These are phyloP conservation scores for Cerceris rybyensis DNA, from an alignment of 2,888 invertebrate species.

Conservation along the genomic window DNA sequence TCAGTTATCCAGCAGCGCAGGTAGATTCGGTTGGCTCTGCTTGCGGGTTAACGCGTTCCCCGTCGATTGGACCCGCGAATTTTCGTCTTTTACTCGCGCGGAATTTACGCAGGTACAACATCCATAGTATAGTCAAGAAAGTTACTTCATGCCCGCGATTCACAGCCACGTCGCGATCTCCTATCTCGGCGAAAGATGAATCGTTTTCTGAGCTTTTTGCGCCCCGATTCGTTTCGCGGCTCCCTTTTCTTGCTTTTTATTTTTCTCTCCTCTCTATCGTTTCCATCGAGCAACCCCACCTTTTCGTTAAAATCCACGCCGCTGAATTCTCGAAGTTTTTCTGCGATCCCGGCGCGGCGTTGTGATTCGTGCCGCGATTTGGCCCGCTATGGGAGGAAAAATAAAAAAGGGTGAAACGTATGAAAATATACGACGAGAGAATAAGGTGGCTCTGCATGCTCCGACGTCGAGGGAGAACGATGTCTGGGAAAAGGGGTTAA, in stretches of 20 bases:
- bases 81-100: conserved; percentile 40
- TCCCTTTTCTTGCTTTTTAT: conserved; percentile 23
- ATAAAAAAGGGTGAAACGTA: not conserved
- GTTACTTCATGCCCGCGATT: conserved; percentile 45
- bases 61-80: conserved; percentile 48
- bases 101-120: conserved; percentile 55
- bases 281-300: conserved; percentile 3
- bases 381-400: conserved; percentile 17
- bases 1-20: conserved; percentile 52
- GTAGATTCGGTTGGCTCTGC: conserved; percentile 4
- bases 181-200: conserved; percentile 59
- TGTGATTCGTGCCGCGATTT: conserved; percentile 40
- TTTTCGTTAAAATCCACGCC: conserved; percentile 28
- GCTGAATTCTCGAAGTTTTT: conserved; percentile 53
- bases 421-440: no score
- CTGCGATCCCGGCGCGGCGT: conserved; percentile 18
- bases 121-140: conserved; percentile 40
- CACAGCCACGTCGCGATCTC: conserved; percentile 60
- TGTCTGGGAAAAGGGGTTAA: conserved; percentile 3
- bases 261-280: conserved; percentile 16
- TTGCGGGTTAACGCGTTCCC: not conserved
- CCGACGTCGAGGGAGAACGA: no score
- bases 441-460: no score
- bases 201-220: conserved; percentile 56
- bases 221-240: conserved; percentile 21